Evolutionary conservation across 2,113 vertebrate genomes (phyloP).

Genomic region (Ictalurus punctatus): DNA sequence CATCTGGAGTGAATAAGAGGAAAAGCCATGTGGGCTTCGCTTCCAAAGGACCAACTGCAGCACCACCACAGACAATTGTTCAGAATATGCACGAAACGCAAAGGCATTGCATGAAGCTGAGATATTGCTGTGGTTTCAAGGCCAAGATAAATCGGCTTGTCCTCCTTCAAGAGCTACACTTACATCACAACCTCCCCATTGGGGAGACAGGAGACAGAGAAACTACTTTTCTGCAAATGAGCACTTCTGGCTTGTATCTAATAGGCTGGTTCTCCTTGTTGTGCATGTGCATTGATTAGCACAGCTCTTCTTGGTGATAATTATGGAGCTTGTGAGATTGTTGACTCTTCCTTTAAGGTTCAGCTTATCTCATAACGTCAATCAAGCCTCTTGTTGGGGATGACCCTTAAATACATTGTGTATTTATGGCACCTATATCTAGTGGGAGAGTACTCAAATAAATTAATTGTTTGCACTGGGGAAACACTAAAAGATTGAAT

Average conservation of each 20-base stretch:
- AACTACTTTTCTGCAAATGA: slow-evolving; percentile 19
- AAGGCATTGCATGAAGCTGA: slow-evolving; percentile 55
- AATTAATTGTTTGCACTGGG: background rate
- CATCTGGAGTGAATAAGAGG: slow-evolving; percentile 75
- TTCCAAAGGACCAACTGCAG: slow-evolving; percentile 59
- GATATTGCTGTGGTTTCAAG: slow-evolving; percentile 67
- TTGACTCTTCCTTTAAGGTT: slow-evolving; percentile 11
- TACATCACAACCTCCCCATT: slow-evolving; percentile 57
- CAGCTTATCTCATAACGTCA: slow-evolving; percentile 25
- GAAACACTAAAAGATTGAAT: background rate
- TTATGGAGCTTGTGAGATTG: slow-evolving; percentile 31
- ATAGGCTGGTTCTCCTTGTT: slow-evolving; percentile 10
- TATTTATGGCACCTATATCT: slow-evolving; percentile 40
- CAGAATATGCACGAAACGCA: slow-evolving; percentile 52
- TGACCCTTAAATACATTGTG: slow-evolving; percentile 25
- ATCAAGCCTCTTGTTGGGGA: slow-evolving; percentile 28
- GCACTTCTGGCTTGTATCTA: slow-evolving; percentile 21
- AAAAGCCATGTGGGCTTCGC: slow-evolving; percentile 61
- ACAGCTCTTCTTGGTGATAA: slow-evolving; percentile 18
- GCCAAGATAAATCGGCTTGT: slow-evolving; percentile 68
- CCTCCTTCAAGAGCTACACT: slow-evolving; percentile 66
- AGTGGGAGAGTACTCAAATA: background rate
- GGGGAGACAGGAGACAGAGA: background rate
- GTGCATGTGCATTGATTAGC: slow-evolving; percentile 32
- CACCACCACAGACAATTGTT: slow-evolving; percentile 53